Percentiles rank a stretch among this genome's conserved stretches.
These are phyloP conservation scores for Nemotelus pantherinus DNA, from an alignment of 2,888 invertebrate species.

Conservation along the genomic window DNA sequence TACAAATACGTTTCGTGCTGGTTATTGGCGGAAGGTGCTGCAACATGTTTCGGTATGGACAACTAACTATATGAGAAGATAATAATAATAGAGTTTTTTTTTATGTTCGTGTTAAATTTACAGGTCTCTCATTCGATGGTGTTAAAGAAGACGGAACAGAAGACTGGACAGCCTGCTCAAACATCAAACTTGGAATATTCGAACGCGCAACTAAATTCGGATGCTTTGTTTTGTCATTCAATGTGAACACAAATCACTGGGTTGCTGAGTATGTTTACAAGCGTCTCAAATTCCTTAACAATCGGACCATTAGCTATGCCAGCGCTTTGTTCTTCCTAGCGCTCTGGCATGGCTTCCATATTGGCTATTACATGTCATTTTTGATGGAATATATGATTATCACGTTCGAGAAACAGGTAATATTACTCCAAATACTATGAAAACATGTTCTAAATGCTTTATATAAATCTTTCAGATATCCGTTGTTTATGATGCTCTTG, in stretches of 20 bases:
- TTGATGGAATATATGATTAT: conserved; percentile 90
- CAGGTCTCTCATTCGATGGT: conserved; percentile 76
- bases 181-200: conserved; percentile 83
- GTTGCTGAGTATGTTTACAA: conserved; percentile 95
- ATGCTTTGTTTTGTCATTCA: conserved; percentile 91
- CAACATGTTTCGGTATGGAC: conserved; percentile 67
- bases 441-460: too few relatives aligned
- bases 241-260: conserved; percentile 96
- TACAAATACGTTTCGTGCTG: conserved; percentile 95
- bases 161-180: conserved; percentile 93
- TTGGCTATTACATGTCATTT: conserved; percentile 94
- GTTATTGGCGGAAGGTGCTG: conserved; percentile 87
- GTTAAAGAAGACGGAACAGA: conserved; percentile 74
- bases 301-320: conserved; percentile 81
- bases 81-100: not conserved
- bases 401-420: conserved; percentile 84
- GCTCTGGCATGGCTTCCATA: conserved; percentile 94
- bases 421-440: conserved; percentile 54
- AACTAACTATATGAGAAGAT: not conserved
- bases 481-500: not conserved
- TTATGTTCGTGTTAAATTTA: conserved; percentile 55
- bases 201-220: conserved; percentile 87
- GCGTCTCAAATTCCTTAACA: conserved; percentile 88
- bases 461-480: not conserved
- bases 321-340: conserved; percentile 88